These are phyloP conservation scores for Drosophila bipectinata DNA, from an alignment of 1,140 invertebrate genomes.

Conservation along the genomic window DNA sequence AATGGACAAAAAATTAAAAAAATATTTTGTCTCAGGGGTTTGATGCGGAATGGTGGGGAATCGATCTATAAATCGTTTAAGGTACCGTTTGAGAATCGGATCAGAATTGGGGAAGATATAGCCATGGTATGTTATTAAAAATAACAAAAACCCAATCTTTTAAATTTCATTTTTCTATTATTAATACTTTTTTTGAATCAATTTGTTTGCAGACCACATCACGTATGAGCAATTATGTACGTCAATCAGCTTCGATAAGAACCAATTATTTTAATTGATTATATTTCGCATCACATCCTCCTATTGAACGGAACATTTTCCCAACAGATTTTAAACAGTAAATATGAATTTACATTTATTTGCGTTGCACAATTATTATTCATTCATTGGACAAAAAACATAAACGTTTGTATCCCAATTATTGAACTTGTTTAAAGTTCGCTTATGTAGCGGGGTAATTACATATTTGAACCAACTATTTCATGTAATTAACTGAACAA, in stretches of 20 bases:
- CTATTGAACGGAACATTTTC: neutral
- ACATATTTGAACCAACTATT: neutral
- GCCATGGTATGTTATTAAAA: too few relatives aligned
- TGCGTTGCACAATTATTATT: neutral
- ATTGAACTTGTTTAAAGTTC: neutral
- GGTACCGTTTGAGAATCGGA: too few relatives aligned
- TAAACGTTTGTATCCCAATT: neutral
- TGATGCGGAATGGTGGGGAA: too few relatives aligned
- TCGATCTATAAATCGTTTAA: too few relatives aligned
- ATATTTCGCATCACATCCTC: neutral
- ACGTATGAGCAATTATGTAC: neutral
- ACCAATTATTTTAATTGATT: conserved; percentile 5
- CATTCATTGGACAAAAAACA: too few relatives aligned
- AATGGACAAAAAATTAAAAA: too few relatives aligned
- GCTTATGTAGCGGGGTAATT: neutral
- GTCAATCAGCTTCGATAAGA: conserved; percentile 2
- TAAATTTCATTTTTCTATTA: neutral
- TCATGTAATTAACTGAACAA: neutral
- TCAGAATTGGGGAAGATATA: too few relatives aligned
- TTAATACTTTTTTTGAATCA: neutral
- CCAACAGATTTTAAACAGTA: neutral
- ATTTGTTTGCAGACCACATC: conserved; percentile 3
- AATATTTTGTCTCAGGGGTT: too few relatives aligned
- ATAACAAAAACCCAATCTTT: neutral
- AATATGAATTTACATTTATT: neutral